Evolutionary conservation across 1,140 invertebrate species (phyloP), one percentile per base, ranked within the genome.

Genomic region (Drepana arcuata): DNA sequence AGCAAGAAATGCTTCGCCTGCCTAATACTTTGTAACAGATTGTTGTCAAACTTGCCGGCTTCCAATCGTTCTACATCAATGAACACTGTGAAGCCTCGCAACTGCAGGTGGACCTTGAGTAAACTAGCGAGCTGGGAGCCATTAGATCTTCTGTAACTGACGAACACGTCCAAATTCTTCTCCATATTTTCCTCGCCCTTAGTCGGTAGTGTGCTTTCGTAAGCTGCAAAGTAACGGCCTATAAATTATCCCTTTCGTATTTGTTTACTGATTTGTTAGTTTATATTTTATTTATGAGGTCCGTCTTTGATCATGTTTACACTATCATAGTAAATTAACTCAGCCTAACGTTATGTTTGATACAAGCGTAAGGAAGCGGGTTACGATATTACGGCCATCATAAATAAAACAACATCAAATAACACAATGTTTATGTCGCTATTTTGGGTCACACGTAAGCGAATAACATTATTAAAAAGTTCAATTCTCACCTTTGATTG

Each of bases 21-120:
- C 57, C 92, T 89, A 69, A 99, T 99, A 77, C 96, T 98, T 73
- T 98, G 95, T 21, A 99, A 84, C 6, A 99, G 82, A 75, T 97
- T 98, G 63, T 98, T 98, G 77, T 99, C 97, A 81, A 99, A 99
- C 83, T 99, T 99, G 12, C 97, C 97, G 14, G 97, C 97, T 80
- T 98, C 95, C 24, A 98, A 80, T 51, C 95, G 86, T 67, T 98
- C 96, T 21, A 98, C 95, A 64, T 98, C 96, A 41, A 98, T 97
- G 73, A 98, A 98, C 1, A 98, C 95, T 7, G 92, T 91, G 71
- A 97, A 97, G 1, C 96, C 96, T 62, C 96, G 84, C 18, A 99
- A 78, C 78, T 99, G 95, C 14, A 99, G 87, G 71, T 99, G 97
- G 7, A 99, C 98, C 81, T 95, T 95, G 28, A 95, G 84, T 43